These are phyloP conservation scores for Hemibagrus guttatus DNA, from an alignment of 2,797 vertebrate genomes.

Conservation along the genomic window DNA sequence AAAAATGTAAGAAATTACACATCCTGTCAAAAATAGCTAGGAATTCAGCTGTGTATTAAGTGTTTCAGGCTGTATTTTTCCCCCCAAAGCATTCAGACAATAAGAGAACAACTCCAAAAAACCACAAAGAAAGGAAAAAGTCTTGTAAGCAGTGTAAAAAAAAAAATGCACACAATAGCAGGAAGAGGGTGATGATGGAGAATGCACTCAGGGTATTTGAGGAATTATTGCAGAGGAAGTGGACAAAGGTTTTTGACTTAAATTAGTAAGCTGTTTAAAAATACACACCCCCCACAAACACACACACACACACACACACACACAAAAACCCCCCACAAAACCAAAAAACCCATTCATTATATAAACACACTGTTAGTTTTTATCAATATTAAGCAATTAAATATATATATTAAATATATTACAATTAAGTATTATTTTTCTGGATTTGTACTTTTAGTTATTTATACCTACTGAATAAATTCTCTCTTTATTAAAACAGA, in stretches of 20 bases:
- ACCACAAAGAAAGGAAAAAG: neutral
- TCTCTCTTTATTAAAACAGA: too few relatives aligned
- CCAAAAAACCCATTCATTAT: too few relatives aligned
- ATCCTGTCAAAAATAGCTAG: neutral
- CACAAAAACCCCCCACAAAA: too few relatives aligned
- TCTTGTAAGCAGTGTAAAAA: neutral
- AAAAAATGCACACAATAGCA: neutral
- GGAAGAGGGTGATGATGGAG: neutral
- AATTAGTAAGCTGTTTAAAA: too few relatives aligned
- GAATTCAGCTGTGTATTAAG: neutral
- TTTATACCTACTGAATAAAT: too few relatives aligned
- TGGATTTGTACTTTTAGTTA: too few relatives aligned
- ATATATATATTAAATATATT: too few relatives aligned
- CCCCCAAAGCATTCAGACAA: neutral
- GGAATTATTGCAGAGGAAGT: neutral
- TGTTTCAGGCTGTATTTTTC: neutral
- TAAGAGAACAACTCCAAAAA: neutral
- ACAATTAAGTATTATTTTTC: too few relatives aligned
- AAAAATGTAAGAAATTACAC: neutral
- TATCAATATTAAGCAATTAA: too few relatives aligned
- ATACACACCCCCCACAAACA: too few relatives aligned
- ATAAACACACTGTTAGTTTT: too few relatives aligned
- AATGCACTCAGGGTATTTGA: neutral
- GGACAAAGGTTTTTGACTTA: neutral
- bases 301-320: too few relatives aligned